Evolutionary conservation across 2,888 invertebrate genomes (phyloP), one percentile per base, ranked within the genome.

Genomic region (Chouioia cunea): DNA sequence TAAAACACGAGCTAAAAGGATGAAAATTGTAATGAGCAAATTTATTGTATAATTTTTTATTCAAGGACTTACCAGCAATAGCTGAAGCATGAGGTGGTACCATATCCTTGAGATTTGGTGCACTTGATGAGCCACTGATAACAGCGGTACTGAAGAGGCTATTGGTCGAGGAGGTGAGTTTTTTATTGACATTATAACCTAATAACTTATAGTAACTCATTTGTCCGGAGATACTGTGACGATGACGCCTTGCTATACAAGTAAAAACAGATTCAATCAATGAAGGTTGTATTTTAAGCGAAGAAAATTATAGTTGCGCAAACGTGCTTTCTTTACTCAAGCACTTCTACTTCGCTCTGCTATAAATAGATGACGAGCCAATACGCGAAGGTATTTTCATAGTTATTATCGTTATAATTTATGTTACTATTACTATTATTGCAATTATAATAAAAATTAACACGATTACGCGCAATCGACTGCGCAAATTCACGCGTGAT

Each of bases 221-320:
- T 92, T 95, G 95, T 89, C 95, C 95, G 89, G 94, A 94, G 91
- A 96, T 94, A 91, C 95, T 95, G 93, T 96, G 95, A 88, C 95
- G 93, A 90, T 95, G 95, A 88, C 93, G 93, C 88, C 93, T 92
- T 87, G 90, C 90, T 85, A 84, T 85, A 69, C 84, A 84, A 83
- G 84, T 82, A 85, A 84, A 82, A 83, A 85, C 80, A 83, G 84
- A 82, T 84, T 85, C 81, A 85, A 83, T 82, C 82, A 82, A 81
- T 77, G 81, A 80, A 83, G 85, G 83, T 85, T 82, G 82, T 77
- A 83, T 81, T 83, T 83, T 83, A 83, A 84, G 82, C 77, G 81
- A 81, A 74, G 82, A 83, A 81, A 85, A 82, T 82, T 80, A 82
- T 78, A 83, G 78, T 79, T 83, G 80, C 79, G n/a, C n/a, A n/a